A percentile compares a stretch with the other conserved stretches of the same genome.
Evolutionary conservation across 2,113 vertebrate species (phyloP).

Genomic region (Podiceps cristatus): DNA sequence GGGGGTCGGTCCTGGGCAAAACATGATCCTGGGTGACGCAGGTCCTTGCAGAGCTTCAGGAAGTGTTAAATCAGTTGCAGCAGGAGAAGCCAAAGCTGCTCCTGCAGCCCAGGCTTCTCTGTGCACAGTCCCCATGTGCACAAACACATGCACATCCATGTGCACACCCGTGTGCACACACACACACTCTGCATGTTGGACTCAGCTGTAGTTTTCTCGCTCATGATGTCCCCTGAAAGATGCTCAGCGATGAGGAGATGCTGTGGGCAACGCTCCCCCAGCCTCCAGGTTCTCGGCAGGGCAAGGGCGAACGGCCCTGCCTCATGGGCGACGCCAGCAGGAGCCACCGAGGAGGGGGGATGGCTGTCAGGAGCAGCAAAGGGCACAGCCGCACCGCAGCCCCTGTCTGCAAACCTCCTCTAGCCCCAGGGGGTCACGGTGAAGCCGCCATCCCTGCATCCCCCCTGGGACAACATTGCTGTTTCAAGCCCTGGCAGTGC

Average conservation of each 20-base stretch:
- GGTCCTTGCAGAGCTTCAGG: not conserved
- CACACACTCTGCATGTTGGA: too few species aligned
- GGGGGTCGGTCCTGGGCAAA: not conserved
- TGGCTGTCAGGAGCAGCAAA: not conserved
- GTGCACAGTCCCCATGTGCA: fast-evolving
- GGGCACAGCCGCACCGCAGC: not conserved
- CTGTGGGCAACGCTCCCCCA: fast-evolving
- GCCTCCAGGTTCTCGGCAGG: not conserved
- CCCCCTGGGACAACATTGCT: fast-evolving
- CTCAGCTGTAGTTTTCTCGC: not conserved
- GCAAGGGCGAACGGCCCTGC: fast-evolving
- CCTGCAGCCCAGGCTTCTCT: not conserved
- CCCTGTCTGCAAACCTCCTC: not conserved
- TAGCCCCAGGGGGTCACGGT: fast-evolving
- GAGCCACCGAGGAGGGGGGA: not conserved
- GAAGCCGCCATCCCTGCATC: fast-evolving
- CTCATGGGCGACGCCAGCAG: not conserved
- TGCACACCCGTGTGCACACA: not conserved
- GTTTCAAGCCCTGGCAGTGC: not conserved
- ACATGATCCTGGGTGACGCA: not conserved
- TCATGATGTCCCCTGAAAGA: not conserved
- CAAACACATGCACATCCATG: not conserved
- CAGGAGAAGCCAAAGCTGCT: not conserved
- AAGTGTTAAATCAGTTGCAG: not conserved
- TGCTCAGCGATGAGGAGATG: not conserved